Evolutionary conservation across 2,113 vertebrate species (phyloP).

Genomic region (Propithecus coquereli): DNA sequence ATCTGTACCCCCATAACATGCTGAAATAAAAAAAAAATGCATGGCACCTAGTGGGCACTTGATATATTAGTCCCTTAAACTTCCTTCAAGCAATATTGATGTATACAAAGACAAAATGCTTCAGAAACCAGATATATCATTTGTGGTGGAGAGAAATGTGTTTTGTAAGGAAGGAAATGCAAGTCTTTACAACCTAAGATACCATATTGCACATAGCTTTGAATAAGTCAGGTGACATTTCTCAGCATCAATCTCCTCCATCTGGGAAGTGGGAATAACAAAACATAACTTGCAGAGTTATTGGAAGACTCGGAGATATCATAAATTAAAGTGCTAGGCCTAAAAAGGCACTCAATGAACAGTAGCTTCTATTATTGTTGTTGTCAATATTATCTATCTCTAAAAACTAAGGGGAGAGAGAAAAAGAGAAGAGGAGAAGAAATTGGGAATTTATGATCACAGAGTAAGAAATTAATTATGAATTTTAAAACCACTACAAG

Average conservation of each 20-base stretch:
- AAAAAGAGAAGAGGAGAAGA: not conserved
- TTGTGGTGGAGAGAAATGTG: not conserved
- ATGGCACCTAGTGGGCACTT: not conserved
- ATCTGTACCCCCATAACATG: too few species aligned
- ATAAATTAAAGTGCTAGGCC: not conserved
- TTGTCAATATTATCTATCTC: not conserved
- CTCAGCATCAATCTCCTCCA: not conserved
- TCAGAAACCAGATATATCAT: not conserved
- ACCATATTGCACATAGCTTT: not conserved
- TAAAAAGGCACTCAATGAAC: not conserved
- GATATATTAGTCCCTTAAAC: not conserved
- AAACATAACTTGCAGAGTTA: not conserved
- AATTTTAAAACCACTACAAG: slow-evolving; percentile 51
- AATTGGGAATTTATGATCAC: slow-evolving; percentile 24
- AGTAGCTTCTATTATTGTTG: not conserved
- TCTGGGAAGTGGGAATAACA: not conserved
- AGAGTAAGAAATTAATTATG: slow-evolving; percentile 37
- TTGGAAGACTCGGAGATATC: not conserved
- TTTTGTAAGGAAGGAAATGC: not conserved
- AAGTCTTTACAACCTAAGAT: not conserved
- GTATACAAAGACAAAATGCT: not conserved
- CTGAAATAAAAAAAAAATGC: too few species aligned
- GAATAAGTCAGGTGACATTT: not conserved
- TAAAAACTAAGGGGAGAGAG: not conserved
- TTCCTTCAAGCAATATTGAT: not conserved